Conservation (phyloP, 2,888 invertebrate genomes). For the Molanna angustata region DNA sequence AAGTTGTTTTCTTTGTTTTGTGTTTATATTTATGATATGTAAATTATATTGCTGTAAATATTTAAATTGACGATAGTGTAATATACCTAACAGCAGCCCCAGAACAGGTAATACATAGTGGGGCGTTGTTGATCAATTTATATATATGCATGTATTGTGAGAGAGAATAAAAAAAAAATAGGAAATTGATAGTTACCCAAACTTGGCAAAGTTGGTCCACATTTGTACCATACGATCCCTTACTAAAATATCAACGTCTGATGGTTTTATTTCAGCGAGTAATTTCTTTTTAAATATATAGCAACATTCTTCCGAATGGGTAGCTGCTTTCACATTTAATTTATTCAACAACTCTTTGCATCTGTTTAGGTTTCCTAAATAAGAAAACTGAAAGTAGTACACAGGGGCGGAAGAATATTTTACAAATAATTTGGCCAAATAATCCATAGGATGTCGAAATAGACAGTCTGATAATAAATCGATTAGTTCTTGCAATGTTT, state of each 20-base stretch:
- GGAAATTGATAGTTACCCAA: slow-evolving; percentile 14
- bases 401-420: slow-evolving; percentile 21
- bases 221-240: slow-evolving; percentile 13
- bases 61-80: background rate
- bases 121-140: no score
- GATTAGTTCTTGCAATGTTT: slow-evolving; percentile 19
- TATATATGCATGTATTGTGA: no score
- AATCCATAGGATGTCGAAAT: slow-evolving; percentile 30
- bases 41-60: no score
- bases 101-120: background rate
- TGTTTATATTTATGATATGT: no score
- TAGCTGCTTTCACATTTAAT: slow-evolving; percentile 25
- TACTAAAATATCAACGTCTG: slow-evolving; percentile 4
- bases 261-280: background rate
- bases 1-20: no score
- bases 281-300: slow-evolving; percentile 34
- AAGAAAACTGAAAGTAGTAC: slow-evolving; percentile 34
- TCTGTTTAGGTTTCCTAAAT: slow-evolving; percentile 33
- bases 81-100: background rate
- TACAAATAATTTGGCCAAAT: slow-evolving; percentile 28
- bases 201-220: slow-evolving; percentile 26
- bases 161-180: no score
- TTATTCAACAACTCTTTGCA: slow-evolving; percentile 16
- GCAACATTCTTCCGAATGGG: slow-evolving; percentile 34
- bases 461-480: slow-evolving; percentile 35